A percentile compares a stretch with the other conserved stretches of the same genome.
Conservation (phyloP, 2,888 invertebrate genomes). For the Sicus ferrugineus region DNA sequence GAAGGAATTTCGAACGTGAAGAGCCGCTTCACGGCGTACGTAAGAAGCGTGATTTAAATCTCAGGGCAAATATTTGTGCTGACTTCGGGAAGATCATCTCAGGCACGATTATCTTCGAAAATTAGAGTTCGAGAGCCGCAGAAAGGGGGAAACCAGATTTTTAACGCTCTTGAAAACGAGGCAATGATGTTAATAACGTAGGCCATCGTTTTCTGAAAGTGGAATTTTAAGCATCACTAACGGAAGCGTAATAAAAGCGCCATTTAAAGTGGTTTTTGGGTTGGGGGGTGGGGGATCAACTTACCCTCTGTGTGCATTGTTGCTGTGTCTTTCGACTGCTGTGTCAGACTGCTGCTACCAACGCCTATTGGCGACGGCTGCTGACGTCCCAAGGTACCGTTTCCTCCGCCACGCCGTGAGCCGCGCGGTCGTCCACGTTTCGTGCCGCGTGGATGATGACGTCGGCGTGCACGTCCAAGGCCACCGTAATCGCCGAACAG, state of each 20-base stretch:
- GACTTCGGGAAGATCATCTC: conserved; percentile 45
- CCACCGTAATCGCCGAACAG: conserved; percentile 58
- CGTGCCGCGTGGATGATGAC: conserved; percentile 68
- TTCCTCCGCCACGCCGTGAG: conserved; percentile 72
- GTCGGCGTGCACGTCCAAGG: conserved; percentile 57
- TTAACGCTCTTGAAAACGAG: not conserved
- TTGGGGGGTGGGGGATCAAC: no score
- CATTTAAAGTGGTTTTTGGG: not conserved
- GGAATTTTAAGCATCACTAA: no score
- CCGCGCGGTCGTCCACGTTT: conserved; percentile 80
- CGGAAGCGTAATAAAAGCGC: no score
- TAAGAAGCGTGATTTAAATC: conserved; percentile 49
- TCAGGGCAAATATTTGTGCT: conserved; percentile 54
- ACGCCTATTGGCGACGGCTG: conserved; percentile 44
- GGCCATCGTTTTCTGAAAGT: no score
- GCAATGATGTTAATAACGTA: not conserved
- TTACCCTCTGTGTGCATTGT: conserved; percentile 11
- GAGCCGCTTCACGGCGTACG: not conserved
- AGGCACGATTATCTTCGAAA: not conserved
- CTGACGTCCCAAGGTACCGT: conserved; percentile 59
- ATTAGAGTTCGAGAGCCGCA: not conserved
- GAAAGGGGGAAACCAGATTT: not conserved
- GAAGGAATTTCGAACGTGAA: conserved; percentile 5
- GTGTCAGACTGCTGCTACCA: conserved; percentile 30
- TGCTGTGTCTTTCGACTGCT: not conserved